Evolutionary conservation across 2,888 invertebrate species (phyloP), one percentile per base, ranked within the genome.

Genomic region (Sphinx pinastri): DNA sequence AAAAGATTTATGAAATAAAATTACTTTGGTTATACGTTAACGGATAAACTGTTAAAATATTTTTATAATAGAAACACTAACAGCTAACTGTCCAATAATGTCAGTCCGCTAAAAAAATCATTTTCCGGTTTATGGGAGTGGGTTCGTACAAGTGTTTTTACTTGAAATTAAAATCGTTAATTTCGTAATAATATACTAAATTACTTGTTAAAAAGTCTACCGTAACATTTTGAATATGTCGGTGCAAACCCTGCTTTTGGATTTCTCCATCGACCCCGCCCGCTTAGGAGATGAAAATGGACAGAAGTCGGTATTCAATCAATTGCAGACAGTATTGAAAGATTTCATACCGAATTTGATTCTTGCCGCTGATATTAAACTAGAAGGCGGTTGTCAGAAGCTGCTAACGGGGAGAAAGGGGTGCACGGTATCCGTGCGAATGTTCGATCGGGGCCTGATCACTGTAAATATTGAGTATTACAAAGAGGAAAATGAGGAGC

Each of bases 401-500:
- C 88, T 97, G 19, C 95, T 96, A 74, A 95, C 96, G 52, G 97
- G 97, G 74, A 96, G 96, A 73, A 95, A 95, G 83, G 96, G 96
- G 49, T 95, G 95, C 67, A 94, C 97, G 10, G 95, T 97, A 47
- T 96, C 96, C 49, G 94, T 97, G 60, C 95, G 97, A 84, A 95
- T 97, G 76, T 97, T 96, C 81, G 95, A 95, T 66, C 96, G 96
- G 79, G 98, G 98, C 70, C 92, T 97, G 76, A 94, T 98, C 71
- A 97, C 97, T 54, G 93, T 98, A 77, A 98, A 97, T 87, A 95
- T 98, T 82, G 98, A 98, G 85, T 98, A 97, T 92, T 97, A 95
- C 86, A 96, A 96, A 85, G 96, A 95, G 72, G 96, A 97, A 71
- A 95, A 95, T 74, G 96, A 97, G 82, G 96, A 96, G 76, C 96